Conservation (phyloP, 2,888 invertebrate genomes). For the Xylophagus ater region DNA sequence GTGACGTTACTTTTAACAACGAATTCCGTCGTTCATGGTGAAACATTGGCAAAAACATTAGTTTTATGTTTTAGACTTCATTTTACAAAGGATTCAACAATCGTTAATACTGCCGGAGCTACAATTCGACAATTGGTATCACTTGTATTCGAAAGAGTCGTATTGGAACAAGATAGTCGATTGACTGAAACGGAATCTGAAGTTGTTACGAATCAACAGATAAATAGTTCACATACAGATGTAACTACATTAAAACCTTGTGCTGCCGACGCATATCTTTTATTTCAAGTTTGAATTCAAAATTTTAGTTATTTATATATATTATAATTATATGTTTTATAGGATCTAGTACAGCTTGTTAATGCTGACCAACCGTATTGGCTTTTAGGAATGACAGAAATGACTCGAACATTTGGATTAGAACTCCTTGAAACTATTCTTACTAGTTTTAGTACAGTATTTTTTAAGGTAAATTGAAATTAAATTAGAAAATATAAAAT, state of each 20-base stretch:
- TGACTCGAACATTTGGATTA: slow-evolving; percentile 93
- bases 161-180: slow-evolving; percentile 49
- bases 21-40: slow-evolving; percentile 90
- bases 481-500: too few species aligned
- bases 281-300: slow-evolving; percentile 64
- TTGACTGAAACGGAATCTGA: background rate
- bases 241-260: slow-evolving; percentile 63
- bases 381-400: slow-evolving; percentile 91
- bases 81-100: slow-evolving; percentile 86
- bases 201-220: too few species aligned
- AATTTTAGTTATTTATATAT: background rate
- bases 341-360: slow-evolving; percentile 92
- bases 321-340: slow-evolving; percentile 20
- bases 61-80: slow-evolving; percentile 96
- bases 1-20: slow-evolving; percentile 89
- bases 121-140: slow-evolving; percentile 93
- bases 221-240: too few species aligned
- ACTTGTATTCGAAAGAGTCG: slow-evolving; percentile 77
- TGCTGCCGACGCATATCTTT: slow-evolving; percentile 86
- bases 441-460: slow-evolving; percentile 72
- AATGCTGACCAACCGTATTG: slow-evolving; percentile 95
- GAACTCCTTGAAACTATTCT: slow-evolving; percentile 90
- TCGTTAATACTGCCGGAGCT: slow-evolving; percentile 94
- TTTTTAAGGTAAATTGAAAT: slow-evolving; percentile 55
- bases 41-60: slow-evolving; percentile 80